Evolutionary conservation across 2,888 invertebrate genomes (phyloP), one percentile per base, ranked within the genome.

Genomic region (Zhengitettix transpicula): DNA sequence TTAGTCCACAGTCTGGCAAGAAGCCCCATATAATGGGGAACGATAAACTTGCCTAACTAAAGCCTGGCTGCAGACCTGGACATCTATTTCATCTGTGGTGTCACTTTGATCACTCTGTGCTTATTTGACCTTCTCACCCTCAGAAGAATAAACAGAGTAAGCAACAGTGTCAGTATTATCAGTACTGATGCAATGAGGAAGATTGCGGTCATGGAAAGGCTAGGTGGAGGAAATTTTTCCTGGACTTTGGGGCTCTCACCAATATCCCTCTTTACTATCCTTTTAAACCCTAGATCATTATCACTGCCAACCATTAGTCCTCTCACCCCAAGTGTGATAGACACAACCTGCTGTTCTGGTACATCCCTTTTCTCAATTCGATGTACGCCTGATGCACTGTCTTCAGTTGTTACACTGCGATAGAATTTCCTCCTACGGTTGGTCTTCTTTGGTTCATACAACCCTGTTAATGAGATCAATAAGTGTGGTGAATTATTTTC

Each of bases 211-310:
- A 28, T 28, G 28, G 28, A 28, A 28, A 28, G 28, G 28, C 28
- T 7, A 28, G 28, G 28, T 10, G 53, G 16, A 9, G 16, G 15
- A 16, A 11, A 8, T 16, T 53, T 28, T 53, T 53, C 53, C 16
- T 53, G n/a, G 11, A 28, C 10, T 11, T 17, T 12, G 17, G 15
- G 17, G n/a, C 8, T n/a, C 28, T 53, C 53, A 16, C 28, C 17
- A 53, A 53, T 14, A 53, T 53, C 54, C 44, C 59, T 47, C 51
- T 59, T 61, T 42, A 40, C 40, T 15, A 83, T 58, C 79, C 81
- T 0, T 76, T 78, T 10, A 81, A 81, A 69, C 74, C 81, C 66
- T 9, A 61, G 28, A 41, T 63, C 63, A 52, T 57, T 57, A 10
- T 63, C 63, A 28, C 55, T 55, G 52, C 63, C 63, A 5, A 63